A percentile compares a stretch with the other conserved stretches of the same genome.
phyloP scores from a whole-genome alignment of 1,140 invertebrate species.

The Parasteatoda tepidariorum region DNA sequence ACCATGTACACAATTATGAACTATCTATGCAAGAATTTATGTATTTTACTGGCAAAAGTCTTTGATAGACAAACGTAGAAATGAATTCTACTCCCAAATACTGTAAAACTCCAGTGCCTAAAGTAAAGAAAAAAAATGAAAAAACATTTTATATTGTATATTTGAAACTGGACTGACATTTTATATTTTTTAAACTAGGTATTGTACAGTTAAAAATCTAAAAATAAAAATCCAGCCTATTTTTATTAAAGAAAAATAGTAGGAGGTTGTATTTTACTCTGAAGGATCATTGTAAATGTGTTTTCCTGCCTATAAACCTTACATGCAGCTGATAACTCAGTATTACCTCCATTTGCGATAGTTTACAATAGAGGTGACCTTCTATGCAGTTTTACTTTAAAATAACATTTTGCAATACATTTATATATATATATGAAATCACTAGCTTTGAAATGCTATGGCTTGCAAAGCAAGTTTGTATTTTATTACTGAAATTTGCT shows the following conservation, averaged over 20 bases:
- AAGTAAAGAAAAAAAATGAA: not conserved
- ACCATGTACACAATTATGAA: not conserved
- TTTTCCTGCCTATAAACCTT: slow-evolving; percentile 7
- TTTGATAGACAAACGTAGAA: slow-evolving; percentile 10
- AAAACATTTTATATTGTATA: slow-evolving; percentile 58
- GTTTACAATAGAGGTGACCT: not conserved
- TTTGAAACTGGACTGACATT: slow-evolving; percentile 43
- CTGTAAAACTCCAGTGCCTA: slow-evolving; percentile 53
- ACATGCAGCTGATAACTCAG: slow-evolving; percentile 16
- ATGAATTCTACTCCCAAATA: slow-evolving; percentile 45
- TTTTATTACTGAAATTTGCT: no score
- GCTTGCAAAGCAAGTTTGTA: no score
- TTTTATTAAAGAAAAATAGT: slow-evolving; percentile 46
- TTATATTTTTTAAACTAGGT: slow-evolving; percentile 55
- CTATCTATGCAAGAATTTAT: slow-evolving; percentile 35
- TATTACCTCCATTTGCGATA: not conserved
- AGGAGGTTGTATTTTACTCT: slow-evolving; percentile 33
- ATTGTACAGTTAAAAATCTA: slow-evolving; percentile 43
- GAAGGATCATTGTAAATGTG: not conserved
- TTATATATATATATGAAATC: no score
- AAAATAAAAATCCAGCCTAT: slow-evolving; percentile 43
- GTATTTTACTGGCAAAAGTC: slow-evolving; percentile 4
- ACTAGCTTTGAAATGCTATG: no score
- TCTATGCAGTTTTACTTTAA: no score
- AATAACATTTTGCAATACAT: no score